These are phyloP conservation scores for Nomada flava DNA, from an alignment of 2,888 invertebrate genomes.

Conservation along the genomic window DNA sequence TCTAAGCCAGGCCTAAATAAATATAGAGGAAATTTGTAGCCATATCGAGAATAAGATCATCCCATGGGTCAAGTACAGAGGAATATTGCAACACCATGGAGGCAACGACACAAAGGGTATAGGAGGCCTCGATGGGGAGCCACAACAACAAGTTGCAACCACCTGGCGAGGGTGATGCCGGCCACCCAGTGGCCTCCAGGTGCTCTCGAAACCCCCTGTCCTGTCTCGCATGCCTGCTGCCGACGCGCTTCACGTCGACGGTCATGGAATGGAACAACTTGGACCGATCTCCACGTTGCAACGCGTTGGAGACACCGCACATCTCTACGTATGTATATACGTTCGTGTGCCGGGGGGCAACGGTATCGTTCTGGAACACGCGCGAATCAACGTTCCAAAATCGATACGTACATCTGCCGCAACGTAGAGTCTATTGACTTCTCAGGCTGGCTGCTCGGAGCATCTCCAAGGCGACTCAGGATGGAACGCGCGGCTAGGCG, in stretches of 20 bases:
- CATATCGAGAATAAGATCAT: too few relatives aligned
- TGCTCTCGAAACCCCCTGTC: constrained; percentile 75
- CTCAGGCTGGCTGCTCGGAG: constrained; percentile 42
- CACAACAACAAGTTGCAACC: constrained; percentile 81
- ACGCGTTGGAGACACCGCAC: constrained; percentile 9
- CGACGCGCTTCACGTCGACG: constrained; percentile 23
- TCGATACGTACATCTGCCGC: constrained; percentile 72
- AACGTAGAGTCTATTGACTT: constrained; percentile 69
- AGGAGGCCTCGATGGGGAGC: constrained; percentile 66
- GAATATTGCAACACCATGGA: constrained; percentile 12
- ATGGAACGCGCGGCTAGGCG: constrained; percentile 32
- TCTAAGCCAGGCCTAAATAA: too few relatives aligned
- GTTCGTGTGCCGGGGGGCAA: constrained; percentile 49
- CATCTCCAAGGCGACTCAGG: constrained; percentile 61
- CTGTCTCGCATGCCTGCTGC: constrained; percentile 63
- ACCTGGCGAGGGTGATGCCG: constrained; percentile 78
- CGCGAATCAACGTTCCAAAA: constrained; percentile 71
- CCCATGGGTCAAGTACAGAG: too few relatives aligned
- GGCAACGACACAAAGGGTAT: constrained; percentile 19
- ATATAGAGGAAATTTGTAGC: too few relatives aligned
- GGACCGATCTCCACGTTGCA: not conserved
- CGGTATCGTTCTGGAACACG: constrained; percentile 66
- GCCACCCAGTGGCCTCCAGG: constrained; percentile 79
- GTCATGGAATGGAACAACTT: constrained; percentile 13
- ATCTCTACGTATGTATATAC: constrained; percentile 19